A percentile compares a stretch with the other conserved stretches of the same genome.
These are phyloP conservation scores for Tachysurus fulvidraco DNA, from an alignment of 2,113 vertebrate genomes.

Conservation along the genomic window DNA sequence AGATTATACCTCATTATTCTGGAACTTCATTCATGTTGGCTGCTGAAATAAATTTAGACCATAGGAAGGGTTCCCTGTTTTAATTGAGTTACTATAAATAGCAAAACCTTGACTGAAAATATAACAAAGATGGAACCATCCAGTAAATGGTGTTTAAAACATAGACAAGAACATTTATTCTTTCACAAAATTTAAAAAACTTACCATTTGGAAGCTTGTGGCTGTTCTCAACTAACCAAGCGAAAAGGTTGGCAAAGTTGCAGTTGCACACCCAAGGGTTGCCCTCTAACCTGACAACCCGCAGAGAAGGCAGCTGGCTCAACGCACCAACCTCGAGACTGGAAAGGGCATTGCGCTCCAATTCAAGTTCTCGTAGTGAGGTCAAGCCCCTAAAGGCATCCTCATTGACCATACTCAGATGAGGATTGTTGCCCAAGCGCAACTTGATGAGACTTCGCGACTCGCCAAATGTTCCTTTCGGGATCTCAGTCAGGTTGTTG, in stretches of 20 bases:
- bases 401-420: slow-evolving; percentile 84
- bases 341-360: slow-evolving; percentile 88
- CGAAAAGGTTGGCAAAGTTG: slow-evolving; percentile 91
- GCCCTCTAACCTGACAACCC: slow-evolving; percentile 87
- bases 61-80: slow-evolving; percentile 61
- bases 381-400: slow-evolving; percentile 90
- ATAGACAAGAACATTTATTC: neutral
- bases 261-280: slow-evolving; percentile 98
- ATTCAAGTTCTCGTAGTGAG: slow-evolving; percentile 89
- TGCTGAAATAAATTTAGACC: slow-evolving; percentile 69
- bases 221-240: slow-evolving; percentile 90
- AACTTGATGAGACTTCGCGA: slow-evolving; percentile 88
- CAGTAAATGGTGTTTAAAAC: neutral
- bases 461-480: slow-evolving; percentile 84
- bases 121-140: slow-evolving; percentile 64
- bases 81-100: slow-evolving; percentile 66
- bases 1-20: slow-evolving; percentile 60
- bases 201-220: slow-evolving; percentile 93
- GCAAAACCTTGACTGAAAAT: slow-evolving; percentile 56
- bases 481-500: slow-evolving; percentile 93
- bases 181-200: slow-evolving; percentile 61
- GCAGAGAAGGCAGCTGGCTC: slow-evolving; percentile 86
- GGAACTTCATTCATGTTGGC: slow-evolving; percentile 58
- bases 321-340: slow-evolving; percentile 84
- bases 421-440: slow-evolving; percentile 87